A percentile compares a stretch with the other conserved stretches of the same genome.
Evolutionary conservation across 2,113 vertebrate species (phyloP).

Genomic region (Sprattus sprattus): DNA sequence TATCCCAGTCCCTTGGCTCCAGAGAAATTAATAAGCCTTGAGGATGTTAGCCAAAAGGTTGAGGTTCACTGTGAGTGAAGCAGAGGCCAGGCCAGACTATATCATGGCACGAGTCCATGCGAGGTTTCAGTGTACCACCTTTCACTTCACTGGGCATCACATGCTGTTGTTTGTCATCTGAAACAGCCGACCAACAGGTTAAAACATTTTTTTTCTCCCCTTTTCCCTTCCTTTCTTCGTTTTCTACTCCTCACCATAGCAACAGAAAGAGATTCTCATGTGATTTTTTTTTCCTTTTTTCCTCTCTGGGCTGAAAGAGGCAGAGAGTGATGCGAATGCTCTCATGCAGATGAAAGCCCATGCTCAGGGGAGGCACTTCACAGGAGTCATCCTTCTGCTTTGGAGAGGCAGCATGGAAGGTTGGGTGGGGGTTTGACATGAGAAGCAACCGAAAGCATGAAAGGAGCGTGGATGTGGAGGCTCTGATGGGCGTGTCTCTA

Average conservation of each 20-base stretch:
- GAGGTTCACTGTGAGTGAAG: background rate
- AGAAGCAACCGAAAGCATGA: conserved; percentile 26
- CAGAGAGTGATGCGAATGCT: conserved; percentile 14
- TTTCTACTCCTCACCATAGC: conserved; percentile 28
- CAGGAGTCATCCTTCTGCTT: conserved; percentile 5
- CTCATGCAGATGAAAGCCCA: conserved; percentile 27
- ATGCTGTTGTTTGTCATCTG: conserved; percentile 34
- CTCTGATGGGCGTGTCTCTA: conserved; percentile 27
- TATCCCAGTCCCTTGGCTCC: background rate
- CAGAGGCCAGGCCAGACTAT: background rate
- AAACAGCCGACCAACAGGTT: conserved; percentile 41
- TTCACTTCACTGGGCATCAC: background rate
- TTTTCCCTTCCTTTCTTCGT: background rate
- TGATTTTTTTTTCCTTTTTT: background rate
- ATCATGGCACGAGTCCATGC: background rate
- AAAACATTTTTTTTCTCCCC: conserved; percentile 25
- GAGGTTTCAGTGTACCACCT: background rate
- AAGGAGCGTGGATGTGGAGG: conserved; percentile 21
- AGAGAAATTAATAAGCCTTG: background rate
- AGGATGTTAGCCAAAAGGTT: background rate
- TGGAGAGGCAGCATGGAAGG: conserved; percentile 6
- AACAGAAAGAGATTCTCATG: conserved; percentile 2
- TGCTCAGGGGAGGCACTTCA: conserved; percentile 19
- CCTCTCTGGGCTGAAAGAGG: conserved; percentile 15
- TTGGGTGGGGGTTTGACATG: background rate